Evolutionary conservation across 1,140 invertebrate species (phyloP).

Genomic region (Manduca sexta): DNA sequence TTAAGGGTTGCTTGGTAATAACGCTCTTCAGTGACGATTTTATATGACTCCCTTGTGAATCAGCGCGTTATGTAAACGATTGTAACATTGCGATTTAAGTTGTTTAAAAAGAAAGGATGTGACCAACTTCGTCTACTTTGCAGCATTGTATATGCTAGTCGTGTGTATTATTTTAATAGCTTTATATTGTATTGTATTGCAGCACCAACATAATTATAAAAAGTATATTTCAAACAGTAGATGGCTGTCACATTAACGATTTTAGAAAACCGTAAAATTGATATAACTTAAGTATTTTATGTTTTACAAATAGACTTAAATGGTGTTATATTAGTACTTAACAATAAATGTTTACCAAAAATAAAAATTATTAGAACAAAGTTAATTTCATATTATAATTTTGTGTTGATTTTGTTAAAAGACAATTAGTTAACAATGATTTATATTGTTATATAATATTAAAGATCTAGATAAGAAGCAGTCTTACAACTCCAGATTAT

Average conservation of each 20-base stretch:
- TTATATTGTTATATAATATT: constrained; percentile 51
- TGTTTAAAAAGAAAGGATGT: background rate
- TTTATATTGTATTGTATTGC: constrained; percentile 1
- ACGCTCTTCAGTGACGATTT: no score
- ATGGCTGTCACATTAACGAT: background rate
- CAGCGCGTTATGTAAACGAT: no score
- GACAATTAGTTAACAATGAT: constrained; percentile 33
- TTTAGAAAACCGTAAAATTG: background rate
- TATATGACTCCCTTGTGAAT: no score
- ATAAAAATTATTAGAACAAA: constrained; percentile 55
- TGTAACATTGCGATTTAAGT: background rate
- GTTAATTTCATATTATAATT: constrained; percentile 43
- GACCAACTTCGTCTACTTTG: constrained; percentile 9
- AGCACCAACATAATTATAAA: constrained; percentile 1
- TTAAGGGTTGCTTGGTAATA: no score
- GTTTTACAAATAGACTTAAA: constrained; percentile 52
- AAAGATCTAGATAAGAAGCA: constrained; percentile 18
- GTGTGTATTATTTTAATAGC: constrained; percentile 31
- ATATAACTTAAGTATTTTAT: constrained; percentile 1
- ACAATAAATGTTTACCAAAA: constrained; percentile 57
- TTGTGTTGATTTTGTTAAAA: constrained; percentile 46
- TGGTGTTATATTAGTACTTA: constrained; percentile 63
- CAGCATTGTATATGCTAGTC: constrained; percentile 59
- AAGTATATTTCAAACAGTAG: background rate
- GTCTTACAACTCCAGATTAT: constrained; percentile 22